Conservation (phyloP, 2,113 vertebrate species). For the Okapia johnstoni region DNA sequence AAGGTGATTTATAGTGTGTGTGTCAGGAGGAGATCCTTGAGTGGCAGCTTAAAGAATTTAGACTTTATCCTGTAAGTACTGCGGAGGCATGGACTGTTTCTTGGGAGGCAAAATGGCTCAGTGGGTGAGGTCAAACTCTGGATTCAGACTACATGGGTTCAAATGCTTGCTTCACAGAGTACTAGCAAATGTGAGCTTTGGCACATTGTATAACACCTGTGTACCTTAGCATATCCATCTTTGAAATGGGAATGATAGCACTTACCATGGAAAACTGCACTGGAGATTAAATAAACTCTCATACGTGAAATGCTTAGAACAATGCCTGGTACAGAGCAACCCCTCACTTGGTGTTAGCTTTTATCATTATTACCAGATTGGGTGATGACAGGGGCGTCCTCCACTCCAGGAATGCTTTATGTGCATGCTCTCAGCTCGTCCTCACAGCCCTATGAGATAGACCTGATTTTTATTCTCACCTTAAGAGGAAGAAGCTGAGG, state of each 20-base stretch:
- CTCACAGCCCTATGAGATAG: background rate
- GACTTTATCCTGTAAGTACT: background rate
- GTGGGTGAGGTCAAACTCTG: background rate
- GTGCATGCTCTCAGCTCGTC: background rate
- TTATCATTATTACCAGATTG: background rate
- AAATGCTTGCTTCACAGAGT: background rate
- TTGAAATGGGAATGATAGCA: background rate
- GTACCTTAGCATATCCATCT: background rate
- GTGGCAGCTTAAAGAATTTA: background rate
- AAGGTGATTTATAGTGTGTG: background rate
- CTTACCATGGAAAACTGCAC: background rate
- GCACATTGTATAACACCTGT: background rate
- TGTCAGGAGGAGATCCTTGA: background rate
- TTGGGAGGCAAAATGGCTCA: background rate
- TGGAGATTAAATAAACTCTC: background rate
- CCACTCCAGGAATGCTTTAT: background rate
- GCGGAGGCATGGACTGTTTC: background rate
- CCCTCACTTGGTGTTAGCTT: background rate
- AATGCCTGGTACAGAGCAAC: background rate
- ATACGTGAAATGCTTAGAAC: background rate
- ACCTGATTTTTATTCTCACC: background rate
- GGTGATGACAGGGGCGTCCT: background rate
- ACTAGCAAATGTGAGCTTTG: background rate
- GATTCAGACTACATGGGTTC: background rate
- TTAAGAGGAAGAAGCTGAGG: conserved; percentile 19